A percentile compares a stretch with the other conserved stretches of the same genome.
phyloP scores from a whole-genome alignment of 2,113 vertebrate species.

The Hydrolagus affinis region DNA sequence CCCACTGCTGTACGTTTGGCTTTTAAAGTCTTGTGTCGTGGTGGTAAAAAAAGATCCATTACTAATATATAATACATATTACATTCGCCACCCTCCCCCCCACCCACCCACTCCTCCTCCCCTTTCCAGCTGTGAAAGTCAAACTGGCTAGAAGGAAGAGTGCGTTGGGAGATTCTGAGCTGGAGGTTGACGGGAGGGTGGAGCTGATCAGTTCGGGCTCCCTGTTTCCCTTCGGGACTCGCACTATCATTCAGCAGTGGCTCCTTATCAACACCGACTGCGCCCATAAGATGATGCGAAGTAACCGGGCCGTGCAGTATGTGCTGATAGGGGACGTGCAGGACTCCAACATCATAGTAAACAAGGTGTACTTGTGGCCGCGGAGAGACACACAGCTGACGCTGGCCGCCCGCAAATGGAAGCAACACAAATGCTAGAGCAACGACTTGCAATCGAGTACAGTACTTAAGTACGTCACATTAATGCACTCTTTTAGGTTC shows the following conservation, averaged over 20 bases:
- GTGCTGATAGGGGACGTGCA: conserved; percentile 64
- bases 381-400: conserved; percentile 63
- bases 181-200: conserved; percentile 64
- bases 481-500: conserved; percentile 2
- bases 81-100: background rate
- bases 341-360: conserved; percentile 54
- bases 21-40: background rate
- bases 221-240: conserved; percentile 69
- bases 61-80: background rate
- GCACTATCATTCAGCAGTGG: conserved; percentile 70
- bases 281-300: conserved; percentile 51
- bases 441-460: background rate
- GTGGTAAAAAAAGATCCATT: background rate
- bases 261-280: conserved; percentile 72
- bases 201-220: conserved; percentile 68
- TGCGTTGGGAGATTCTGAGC: conserved; percentile 51
- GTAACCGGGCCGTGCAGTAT: conserved; percentile 59
- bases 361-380: conserved; percentile 68
- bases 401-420: conserved; percentile 69
- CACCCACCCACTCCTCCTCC: background rate
- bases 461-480: conserved; percentile 34
- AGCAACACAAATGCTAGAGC: conserved; percentile 65
- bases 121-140: conserved; percentile 68
- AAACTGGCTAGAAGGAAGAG: conserved; percentile 60
- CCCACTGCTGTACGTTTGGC: too few species aligned